Base-by-base conservation (phyloP, 2,888 invertebrate genomes). In the Heliconius cydno region DNA sequence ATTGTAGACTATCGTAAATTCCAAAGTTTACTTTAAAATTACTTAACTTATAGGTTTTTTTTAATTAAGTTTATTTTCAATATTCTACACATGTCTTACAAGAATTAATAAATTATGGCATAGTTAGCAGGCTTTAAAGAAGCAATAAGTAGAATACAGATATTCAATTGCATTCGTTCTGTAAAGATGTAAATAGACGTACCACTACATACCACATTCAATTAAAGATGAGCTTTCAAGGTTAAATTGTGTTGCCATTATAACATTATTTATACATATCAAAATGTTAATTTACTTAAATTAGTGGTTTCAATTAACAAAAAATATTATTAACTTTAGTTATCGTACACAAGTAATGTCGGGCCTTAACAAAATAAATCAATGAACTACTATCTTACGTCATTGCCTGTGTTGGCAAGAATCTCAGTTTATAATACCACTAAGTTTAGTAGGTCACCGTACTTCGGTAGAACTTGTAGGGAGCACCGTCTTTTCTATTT, bases 331-430 rank as follows among this genome's bases (percentile, higher is more conserved):
- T 38, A 15, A 34, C 13, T 65, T 75, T 4, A 66, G 22, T 41
- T 28, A 60, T n/a, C 1, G 60, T 60, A 30, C n/a, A 60, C 30
- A 65, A 46, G 13, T 28, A 66, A 75, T 28, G 65, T 25, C n/a
- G 22, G 41, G 15, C 19, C 41, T 28, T 60, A 68, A 68, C 30
- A 77, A 46, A 70, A 76, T 77, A 84, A 85, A 83, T 84, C 84
- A 84, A 82, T 85, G 83, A 82, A 82, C 79, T 78, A 34, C 68
- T 72, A 65, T 70, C 84, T 93, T 89, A 92, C 93, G 93, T 93
- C 93, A 93, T 90, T 85, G 85, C 84, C 81, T 87, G 82, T 85
- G 88, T 90, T 92, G 92, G 93, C 92, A 92, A 90, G 86, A 87
- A 88, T 90, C 85, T 87, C 81, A 57, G 76, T 75, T 74, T 86